phyloP scores from a whole-genome alignment of 1,140 invertebrate species.

The Aphelinus atriplicis region DNA sequence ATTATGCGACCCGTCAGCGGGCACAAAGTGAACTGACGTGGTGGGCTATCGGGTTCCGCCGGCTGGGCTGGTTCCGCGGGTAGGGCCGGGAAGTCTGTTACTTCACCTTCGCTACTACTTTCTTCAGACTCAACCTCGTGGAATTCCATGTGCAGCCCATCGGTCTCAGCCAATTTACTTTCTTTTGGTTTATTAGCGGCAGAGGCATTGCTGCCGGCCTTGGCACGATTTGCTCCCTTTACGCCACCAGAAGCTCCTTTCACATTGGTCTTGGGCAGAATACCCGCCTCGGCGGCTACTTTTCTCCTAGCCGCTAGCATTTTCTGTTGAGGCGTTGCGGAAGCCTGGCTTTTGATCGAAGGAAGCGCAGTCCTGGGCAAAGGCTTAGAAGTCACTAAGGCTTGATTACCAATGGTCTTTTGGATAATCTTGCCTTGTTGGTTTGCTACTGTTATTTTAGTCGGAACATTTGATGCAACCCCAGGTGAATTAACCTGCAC shows the following conservation, averaged over 20 bases:
- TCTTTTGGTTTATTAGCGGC: constrained; percentile 56
- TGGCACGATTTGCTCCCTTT: constrained; percentile 43
- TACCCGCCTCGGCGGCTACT: constrained; percentile 58
- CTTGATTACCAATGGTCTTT: constrained; percentile 8
- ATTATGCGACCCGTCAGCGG: constrained; percentile 75
- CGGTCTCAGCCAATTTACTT: constrained; percentile 63
- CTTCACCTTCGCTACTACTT: constrained; percentile 68
- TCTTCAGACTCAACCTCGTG: constrained; percentile 63
- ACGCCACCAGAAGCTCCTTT: constrained; percentile 45
- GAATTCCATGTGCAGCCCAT: constrained; percentile 65
- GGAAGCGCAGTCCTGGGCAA: constrained; percentile 14
- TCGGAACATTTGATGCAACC: not conserved
- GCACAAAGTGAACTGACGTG: constrained; percentile 74
- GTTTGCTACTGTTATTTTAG: constrained; percentile 29
- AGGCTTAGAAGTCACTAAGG: not conserved
- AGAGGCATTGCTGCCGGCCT: constrained; percentile 42
- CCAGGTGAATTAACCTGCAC: constrained; percentile 26
- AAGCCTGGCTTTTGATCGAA: constrained; percentile 53
- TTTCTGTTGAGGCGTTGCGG: constrained; percentile 62
- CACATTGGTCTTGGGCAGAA: constrained; percentile 44
- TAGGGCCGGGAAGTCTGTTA: constrained; percentile 66
- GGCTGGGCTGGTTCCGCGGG: constrained; percentile 67
- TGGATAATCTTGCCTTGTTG: constrained; percentile 34
- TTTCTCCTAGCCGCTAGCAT: constrained; percentile 63
- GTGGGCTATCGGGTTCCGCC: constrained; percentile 71